Base-by-base conservation (phyloP, 2,113 vertebrate species). In the Nothoprocta perdicaria region DNA sequence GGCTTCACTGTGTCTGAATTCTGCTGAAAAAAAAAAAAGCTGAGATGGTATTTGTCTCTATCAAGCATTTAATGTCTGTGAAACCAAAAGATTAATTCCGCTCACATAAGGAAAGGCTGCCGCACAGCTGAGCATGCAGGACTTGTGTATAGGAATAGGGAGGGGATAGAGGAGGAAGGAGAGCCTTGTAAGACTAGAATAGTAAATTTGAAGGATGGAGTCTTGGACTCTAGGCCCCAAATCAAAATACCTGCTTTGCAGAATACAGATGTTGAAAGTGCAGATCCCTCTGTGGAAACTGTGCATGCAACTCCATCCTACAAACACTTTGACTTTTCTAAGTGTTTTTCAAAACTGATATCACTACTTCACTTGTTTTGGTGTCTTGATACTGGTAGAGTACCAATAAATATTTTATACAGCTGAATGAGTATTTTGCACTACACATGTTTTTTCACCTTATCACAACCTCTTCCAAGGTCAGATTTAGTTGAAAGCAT, bases 101-200 rank as follows among this genome's bases (percentile, higher is more conserved):
- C n/a, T 86, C 21, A 9, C 31, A 81, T 17, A 17, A 53, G 8
- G 10, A 81, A 93, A 38, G 11, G n/a, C 58, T 16, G 21, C 22
- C 35, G 21, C 21, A 21, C 58, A 89, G n/a, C 7, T 0, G 3
- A 85, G 7, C 6, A 41, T 29, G 38, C 52, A 89, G 38, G 23
- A 61, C 73, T 62, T 80, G 40, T 71, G 90, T 90, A 48, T 21
- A 58, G 81, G 91, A 93, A 58, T 61, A 84, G n/a, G 13, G 40
- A 61, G 4, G 21, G 38, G 23, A 16, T 67, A 68, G 67, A 85
- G 31, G 21, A 77, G 21, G 35, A 58, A 90, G 10, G 48, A 79
- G 84, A 86, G 43, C n/a, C 84, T 90, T 85, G 71, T 93, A 83
- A 83, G 91, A 93, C 76, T 82, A 79, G 87, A 89, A 67, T 65